Base-by-base conservation (phyloP, 2,888 invertebrate genomes). In the Ormyrus pomaceus region DNA sequence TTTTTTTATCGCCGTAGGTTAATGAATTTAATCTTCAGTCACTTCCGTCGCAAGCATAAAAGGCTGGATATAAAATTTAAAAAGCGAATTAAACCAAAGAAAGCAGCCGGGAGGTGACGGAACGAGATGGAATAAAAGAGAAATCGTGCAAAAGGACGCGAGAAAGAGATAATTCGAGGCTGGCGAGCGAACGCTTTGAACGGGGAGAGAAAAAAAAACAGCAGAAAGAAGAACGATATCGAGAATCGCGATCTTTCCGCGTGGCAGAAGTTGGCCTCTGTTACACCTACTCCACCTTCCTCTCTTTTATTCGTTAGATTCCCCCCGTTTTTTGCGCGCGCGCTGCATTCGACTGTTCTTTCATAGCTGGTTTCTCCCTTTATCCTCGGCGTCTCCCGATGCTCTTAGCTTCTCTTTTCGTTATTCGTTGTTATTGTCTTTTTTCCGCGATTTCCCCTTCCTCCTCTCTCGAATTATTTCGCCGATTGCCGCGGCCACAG, bases 201-300 rank as follows among this genome's bases (percentile, higher is more conserved):
- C n/a, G 65, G 6, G 19, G 50, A 75, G 19, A 68, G 5, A 0
- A 59, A n/a, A 45, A 46, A 59, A 61, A 6, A 13, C 6, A 8
- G 50, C 13, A 11, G 9, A 46, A 5, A 48, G 58, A 45, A 6
- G n/a, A 50, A 58, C 61, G 71, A 73, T 80, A 83, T 83, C 80
- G 72, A 68, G 75, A 70, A 80, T 76, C 82, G 77, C 80, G 77
- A 82, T 83, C 77, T 83, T 81, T 80, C 71, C 73, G 66, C 73
- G 66, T 58, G 61, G 46, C 7, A 68, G 61, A 48, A 68, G 56
- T 76, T 62, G 53, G 48, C 58, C 70, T 70, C 69, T 48, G 53
- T 45, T 53, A 34, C 58, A 53, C 65, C 51, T 56, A 56, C 19
- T 68, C 48, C 48, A 7, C n/a, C 13, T 64, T 79, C 56, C 53